Base-by-base conservation (phyloP, 2,113 vertebrate genomes). In the Oncorhynchus keta region DNA sequence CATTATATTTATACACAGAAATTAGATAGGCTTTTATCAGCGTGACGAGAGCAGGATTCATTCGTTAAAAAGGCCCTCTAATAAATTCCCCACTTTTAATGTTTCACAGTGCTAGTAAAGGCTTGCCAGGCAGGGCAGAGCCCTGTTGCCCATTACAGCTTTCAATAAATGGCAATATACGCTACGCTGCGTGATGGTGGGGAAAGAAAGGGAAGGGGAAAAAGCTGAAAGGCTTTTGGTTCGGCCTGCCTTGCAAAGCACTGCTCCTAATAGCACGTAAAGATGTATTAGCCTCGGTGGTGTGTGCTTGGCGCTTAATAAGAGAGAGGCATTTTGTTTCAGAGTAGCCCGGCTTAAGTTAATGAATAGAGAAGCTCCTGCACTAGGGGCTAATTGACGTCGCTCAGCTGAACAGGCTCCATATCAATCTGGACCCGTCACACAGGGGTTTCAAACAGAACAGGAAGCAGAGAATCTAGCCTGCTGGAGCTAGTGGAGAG, bases 81-180 rank as follows among this genome's bases (percentile, higher is more conserved):
- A 93, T 93, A 94, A 92, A 93, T 92, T 84, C 83, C 71, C 81
- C 84, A 87, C 90, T 91, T 91, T 91, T 84, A 91, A 91, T 89
- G 91, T 91, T 90, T 86, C 79, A 83, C 14, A 76, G 75, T 76
- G 87, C 90, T 91, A 92, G 92, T 91, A 92, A 92, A 92, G 84
- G 74, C 83, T 68, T 16, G 73, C 76, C 64, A 71, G 77, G 78
- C 80, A 78, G 84, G 26, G 70, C 75, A 70, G 75, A 79, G 87
- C 83, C 81, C 79, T 83, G 84, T 85, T 89, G 76, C 76, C 89
- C 83, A 91, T 90, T 92, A 90, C 76, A 78, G 87, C 86, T 85
- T 90, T 92, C 92, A 91, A 94, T 93, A 93, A 93, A 93, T 85
- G 87, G 90, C 88, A 92, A 93, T 91, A 88, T 84, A 89, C 88